Percentiles rank a stretch among this genome's conserved stretches.
phyloP scores from a whole-genome alignment of 2,888 invertebrate species.

The Orgyia antiqua region DNA sequence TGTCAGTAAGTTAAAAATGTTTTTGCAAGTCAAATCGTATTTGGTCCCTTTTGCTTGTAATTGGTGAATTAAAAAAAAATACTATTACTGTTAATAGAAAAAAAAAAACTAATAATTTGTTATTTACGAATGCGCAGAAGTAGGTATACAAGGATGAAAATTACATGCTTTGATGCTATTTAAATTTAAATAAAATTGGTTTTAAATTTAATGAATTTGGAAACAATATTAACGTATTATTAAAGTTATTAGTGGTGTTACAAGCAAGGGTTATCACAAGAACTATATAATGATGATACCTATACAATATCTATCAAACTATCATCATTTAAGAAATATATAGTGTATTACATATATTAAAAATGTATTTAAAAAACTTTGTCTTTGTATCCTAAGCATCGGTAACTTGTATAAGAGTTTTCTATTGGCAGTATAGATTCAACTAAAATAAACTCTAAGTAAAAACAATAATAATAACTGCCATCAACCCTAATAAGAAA shows the following conservation, averaged over 20 bases:
- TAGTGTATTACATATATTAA: constrained; percentile 40
- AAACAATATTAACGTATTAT: constrained; percentile 46
- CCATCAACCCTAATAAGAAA: constrained; percentile 52
- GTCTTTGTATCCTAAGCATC: constrained; percentile 64
- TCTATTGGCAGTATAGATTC: constrained; percentile 61
- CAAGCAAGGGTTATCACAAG: constrained; percentile 76
- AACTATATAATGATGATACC: constrained; percentile 46
- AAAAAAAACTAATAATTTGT: constrained; percentile 34
- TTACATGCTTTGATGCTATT: constrained; percentile 47
- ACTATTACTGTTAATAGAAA: constrained; percentile 51
- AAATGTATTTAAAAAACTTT: constrained; percentile 46
- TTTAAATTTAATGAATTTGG: constrained; percentile 28
- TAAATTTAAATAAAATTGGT: constrained; percentile 18
- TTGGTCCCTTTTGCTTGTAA: constrained; percentile 78
- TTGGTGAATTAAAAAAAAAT: constrained; percentile 51
- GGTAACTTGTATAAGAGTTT: constrained; percentile 67
- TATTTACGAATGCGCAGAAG: constrained; percentile 49
- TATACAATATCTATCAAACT: constrained; percentile 23
- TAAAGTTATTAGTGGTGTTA: constrained; percentile 73
- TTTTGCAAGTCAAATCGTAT: constrained; percentile 56
- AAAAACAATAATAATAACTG: constrained; percentile 50
- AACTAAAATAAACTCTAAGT: constrained; percentile 46
- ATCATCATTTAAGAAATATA: constrained; percentile 33
- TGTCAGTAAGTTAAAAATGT: constrained; percentile 64
- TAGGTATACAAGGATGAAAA: constrained; percentile 39